phyloP scores from a whole-genome alignment of 1,140 invertebrate genomes.

The Frieseomelitta varia region DNA sequence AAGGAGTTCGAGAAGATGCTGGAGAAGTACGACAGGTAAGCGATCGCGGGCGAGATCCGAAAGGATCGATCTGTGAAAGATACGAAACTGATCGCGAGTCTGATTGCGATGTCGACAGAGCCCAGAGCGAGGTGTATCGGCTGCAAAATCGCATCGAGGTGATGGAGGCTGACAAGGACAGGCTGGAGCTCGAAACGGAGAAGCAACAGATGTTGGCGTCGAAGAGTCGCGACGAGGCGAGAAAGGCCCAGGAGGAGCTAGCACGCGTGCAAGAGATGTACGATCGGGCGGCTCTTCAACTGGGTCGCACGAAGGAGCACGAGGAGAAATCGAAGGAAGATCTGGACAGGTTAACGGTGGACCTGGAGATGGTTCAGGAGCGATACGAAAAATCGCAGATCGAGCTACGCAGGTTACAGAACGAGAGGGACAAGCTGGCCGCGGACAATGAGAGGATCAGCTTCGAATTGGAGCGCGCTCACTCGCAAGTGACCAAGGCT shows the following conservation, averaged over 20 bases:
- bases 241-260: slow-evolving; percentile 93
- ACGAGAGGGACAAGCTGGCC: slow-evolving; percentile 92
- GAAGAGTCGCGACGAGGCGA: slow-evolving; percentile 92
- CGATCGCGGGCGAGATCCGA: neutral
- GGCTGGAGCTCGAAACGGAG: slow-evolving; percentile 92
- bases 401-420: slow-evolving; percentile 90
- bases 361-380: slow-evolving; percentile 93
- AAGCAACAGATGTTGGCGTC: slow-evolving; percentile 89
- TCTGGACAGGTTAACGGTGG: slow-evolving; percentile 89
- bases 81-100: neutral
- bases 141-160: slow-evolving; percentile 94
- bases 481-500: slow-evolving; percentile 91
- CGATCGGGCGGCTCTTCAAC: slow-evolving; percentile 91
- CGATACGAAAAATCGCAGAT: slow-evolving; percentile 94
- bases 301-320: slow-evolving; percentile 92
- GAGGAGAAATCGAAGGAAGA: slow-evolving; percentile 96
- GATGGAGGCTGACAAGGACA: slow-evolving; percentile 92
- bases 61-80: neutral
- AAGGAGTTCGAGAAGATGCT: slow-evolving; percentile 96
- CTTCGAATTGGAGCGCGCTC: slow-evolving; percentile 92
- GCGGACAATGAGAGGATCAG: slow-evolving; percentile 92
- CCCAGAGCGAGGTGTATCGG: slow-evolving; percentile 93
- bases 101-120: slow-evolving; percentile 80
- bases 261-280: slow-evolving; percentile 93
- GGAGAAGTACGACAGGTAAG: slow-evolving; percentile 95